Percentiles rank a stretch among this genome's conserved stretches.
Evolutionary conservation across 35 echinoderm and acorn worm genomes (phyloP).

Genomic region (Ptychodera flava): DNA sequence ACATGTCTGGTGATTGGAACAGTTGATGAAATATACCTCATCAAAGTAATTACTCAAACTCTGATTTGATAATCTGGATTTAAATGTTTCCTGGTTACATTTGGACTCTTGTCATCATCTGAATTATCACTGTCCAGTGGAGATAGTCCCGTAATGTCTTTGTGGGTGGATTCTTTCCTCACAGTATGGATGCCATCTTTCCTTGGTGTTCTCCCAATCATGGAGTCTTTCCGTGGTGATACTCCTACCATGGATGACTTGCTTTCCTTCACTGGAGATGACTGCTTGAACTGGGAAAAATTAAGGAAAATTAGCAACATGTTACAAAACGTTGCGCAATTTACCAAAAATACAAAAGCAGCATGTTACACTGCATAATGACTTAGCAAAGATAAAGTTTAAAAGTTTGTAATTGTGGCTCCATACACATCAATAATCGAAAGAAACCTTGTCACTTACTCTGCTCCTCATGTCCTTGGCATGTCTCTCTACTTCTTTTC

Average conservation of each 20-base stretch:
- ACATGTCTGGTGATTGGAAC: no score
- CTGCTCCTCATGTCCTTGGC: constrained; percentile 44
- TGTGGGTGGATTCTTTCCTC: not conserved
- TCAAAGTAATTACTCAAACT: not conserved
- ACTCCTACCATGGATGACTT: not conserved
- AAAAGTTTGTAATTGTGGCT: no score
- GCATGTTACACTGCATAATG: no score
- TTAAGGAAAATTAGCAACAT: no score
- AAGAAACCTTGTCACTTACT: constrained; percentile 27
- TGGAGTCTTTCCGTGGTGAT: not conserved
- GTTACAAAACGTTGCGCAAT: no score
- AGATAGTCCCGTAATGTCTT: not conserved
- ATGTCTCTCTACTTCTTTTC: constrained; percentile 37
- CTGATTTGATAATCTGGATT: not conserved
- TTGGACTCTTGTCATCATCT: not conserved
- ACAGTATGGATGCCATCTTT: not conserved
- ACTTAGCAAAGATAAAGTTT: no score
- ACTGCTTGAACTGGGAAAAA: not conserved
- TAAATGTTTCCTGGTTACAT: not conserved
- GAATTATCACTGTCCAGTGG: not conserved
- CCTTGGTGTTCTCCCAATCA: not conserved
- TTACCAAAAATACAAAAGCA: no score
- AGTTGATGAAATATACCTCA: no score
- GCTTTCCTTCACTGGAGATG: not conserved
- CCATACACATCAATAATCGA: no score